Base-by-base conservation (phyloP, 2,113 vertebrate species). In the Mustelus asterias region DNA sequence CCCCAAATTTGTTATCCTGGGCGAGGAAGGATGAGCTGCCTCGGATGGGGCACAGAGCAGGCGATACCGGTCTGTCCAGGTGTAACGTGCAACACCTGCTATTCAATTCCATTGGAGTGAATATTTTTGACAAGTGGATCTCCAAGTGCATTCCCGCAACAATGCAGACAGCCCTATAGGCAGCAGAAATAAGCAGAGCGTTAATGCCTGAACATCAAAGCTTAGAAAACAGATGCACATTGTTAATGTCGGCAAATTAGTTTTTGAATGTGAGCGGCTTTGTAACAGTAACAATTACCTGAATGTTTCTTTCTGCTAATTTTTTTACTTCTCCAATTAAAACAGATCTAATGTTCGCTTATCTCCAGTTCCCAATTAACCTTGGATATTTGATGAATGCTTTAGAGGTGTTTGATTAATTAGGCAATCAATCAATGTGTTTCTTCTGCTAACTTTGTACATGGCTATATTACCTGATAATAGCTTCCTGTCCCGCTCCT, bases 351-450 rank as follows among this genome's bases (percentile, higher is more conserved):
- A 80, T n/a, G 16, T 80, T 80, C 37, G n/a, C 14, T 13, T 22
- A 65, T 92, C 54, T 65, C 14, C 18, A 92, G 33, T 29, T 63
- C 89, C 65, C 60, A 92, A 92, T 92, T 65, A 65, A 92, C 60
- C 89, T 92, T 65, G 58, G 89, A 33, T 63, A 14, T 63, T 63
- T 92, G 89, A 92, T 92, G 63, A 92, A 92, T 92, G n/a, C n/a
- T 63, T 92, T n/a, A 37, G 89, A 65, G 58, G 63, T 92, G 58
- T 20, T 92, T 65, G 89, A 33, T 16, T 65, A 92, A 92, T 37
- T 58, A 65, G 89, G 29, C 33, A 92, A 92, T 92, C 33, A 92
- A 92, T 92, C 89, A 92, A 26, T 58, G 54, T 58, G 48, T 29
- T 89, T 29, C 86, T 29, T 70, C 41, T 85, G 24, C 48, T 92